Base-by-base conservation (phyloP, 2,113 vertebrate species). In the Vimba vimba region DNA sequence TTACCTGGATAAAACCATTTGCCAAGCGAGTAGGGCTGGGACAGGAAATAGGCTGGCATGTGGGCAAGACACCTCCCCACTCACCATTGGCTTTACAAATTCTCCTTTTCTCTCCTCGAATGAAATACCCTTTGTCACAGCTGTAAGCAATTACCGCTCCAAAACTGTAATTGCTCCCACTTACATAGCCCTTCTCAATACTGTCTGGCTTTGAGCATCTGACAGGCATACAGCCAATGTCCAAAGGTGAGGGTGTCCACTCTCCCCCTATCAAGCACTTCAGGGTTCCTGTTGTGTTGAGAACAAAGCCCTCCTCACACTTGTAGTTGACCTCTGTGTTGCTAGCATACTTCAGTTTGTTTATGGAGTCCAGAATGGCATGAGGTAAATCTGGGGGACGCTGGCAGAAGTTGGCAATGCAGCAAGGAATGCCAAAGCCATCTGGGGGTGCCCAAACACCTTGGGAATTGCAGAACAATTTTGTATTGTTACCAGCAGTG, bases 101-200 rank as follows among this genome's bases (percentile, higher is more conserved):
- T 57, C 97, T 95, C 89, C 96, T 98, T 93, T 99, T 99, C 89
- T 99, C 97, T 45, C 97, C 98, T 89, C 96, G 96, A 90, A 99
- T 98, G 82, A 98, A 91, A 92, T 96, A 99, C 0, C 98, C 98
- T 27, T 94, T 96, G 89, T 96, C 94, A 90, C 98, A 99, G 93
- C 96, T 98, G 59, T 99, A 99, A 10, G 98, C 98, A 88, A 99
- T 95, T 86, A 98, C 86, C 0, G 98, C 97, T 77, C 97, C 98
- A 59, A 99, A 99, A 85, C 96, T 99, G 91, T 99, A 98, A 93
- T 99, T 97, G 13, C 93, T 91, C 4, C 97, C 98, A 17, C 94
- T 98, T 0, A 97, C 95, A 10, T 99, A 97, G 60, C 98, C 98
- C 30, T 96, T 95, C 79, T 90, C 93, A 8, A 99, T 96, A 85